phyloP scores from a whole-genome alignment of 2,888 invertebrate species.

The Meta bourneti region DNA sequence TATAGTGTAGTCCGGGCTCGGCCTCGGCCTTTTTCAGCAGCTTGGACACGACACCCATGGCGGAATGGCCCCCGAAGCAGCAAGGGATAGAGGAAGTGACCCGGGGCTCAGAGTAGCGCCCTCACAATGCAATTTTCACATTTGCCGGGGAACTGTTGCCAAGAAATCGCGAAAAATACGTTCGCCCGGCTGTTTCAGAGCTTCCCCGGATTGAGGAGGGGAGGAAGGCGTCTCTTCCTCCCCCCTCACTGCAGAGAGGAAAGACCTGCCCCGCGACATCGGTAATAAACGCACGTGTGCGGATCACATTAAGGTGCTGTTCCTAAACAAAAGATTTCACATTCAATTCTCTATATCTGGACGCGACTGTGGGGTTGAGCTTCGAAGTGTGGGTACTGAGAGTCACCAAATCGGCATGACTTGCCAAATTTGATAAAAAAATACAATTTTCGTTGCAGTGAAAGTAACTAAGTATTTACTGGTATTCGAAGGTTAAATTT shows the following conservation, averaged over 20 bases:
- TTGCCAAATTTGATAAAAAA: too few species aligned
- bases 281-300: too few species aligned
- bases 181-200: background rate
- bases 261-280: background rate
- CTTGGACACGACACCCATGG: constrained; percentile 72
- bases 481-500: too few species aligned
- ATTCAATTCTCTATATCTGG: too few species aligned
- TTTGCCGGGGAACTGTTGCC: background rate
- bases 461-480: too few species aligned
- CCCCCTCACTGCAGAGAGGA: background rate
- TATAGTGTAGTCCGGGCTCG: constrained; percentile 74
- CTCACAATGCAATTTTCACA: constrained; percentile 51
- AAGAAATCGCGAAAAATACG: background rate
- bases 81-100: constrained; percentile 30
- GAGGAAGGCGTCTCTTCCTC: background rate
- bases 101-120: constrained; percentile 51
- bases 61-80: background rate
- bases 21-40: constrained; percentile 62
- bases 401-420: too few species aligned
- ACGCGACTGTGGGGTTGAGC: too few species aligned
- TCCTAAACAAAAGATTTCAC: too few species aligned
- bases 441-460: too few species aligned
- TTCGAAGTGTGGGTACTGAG: too few species aligned
- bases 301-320: too few species aligned
- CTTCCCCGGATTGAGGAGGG: background rate